These are phyloP conservation scores for Drusus annulatus DNA, from an alignment of 1,140 invertebrate genomes.

Conservation along the genomic window DNA sequence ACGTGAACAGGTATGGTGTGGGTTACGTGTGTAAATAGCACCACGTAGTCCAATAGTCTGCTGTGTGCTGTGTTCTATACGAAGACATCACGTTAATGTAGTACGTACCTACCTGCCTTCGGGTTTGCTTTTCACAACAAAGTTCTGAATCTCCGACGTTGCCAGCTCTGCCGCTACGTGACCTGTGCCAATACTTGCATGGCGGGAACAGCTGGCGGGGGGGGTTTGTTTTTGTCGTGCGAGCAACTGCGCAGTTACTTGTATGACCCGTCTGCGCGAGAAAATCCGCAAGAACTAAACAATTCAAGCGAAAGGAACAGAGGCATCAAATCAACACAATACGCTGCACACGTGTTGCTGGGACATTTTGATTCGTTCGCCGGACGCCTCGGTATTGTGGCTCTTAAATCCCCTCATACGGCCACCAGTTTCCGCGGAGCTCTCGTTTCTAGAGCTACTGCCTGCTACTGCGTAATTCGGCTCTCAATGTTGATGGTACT, in stretches of 20 bases:
- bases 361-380: neutral
- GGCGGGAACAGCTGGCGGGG: slow-evolving; percentile 17
- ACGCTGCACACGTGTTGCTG: neutral
- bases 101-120: too few relatives aligned
- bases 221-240: slow-evolving; percentile 25
- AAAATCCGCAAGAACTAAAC: neutral
- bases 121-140: slow-evolving; percentile 17
- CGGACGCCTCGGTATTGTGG: neutral
- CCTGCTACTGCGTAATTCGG: neutral
- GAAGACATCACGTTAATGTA: too few relatives aligned
- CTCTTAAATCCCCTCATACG: neutral
- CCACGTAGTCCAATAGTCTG: too few relatives aligned
- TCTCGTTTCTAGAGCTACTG: neutral
- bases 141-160: slow-evolving; percentile 9
- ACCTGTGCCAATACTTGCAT: slow-evolving; percentile 30
- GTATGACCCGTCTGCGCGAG: neutral
- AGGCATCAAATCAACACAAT: neutral
- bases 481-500: too few relatives aligned
- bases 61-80: too few relatives aligned
- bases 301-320: neutral
- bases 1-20: too few relatives aligned
- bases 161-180: slow-evolving; percentile 27
- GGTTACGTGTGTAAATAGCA: too few relatives aligned
- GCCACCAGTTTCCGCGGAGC: neutral
- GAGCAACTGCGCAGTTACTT: slow-evolving; percentile 18